Percentiles rank a stretch among this genome's conserved stretches.
Conservation (phyloP, 1,140 invertebrate genomes). For the Caenorhabditis latens region DNA sequence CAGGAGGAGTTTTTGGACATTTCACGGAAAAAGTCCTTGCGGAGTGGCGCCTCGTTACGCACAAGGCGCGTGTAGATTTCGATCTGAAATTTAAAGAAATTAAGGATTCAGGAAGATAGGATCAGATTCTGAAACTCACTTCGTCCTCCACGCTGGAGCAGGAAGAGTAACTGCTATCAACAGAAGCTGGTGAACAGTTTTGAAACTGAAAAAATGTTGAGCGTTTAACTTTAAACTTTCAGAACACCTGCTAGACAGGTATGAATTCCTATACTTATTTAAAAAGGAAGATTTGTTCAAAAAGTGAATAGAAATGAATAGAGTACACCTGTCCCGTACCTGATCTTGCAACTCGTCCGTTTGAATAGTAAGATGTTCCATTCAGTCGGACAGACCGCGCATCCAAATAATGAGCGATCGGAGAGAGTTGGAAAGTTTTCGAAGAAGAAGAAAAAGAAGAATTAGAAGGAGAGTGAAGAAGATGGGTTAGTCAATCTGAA, state of each 20-base stretch:
- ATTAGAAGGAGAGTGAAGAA: not conserved
- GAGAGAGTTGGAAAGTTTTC: not conserved
- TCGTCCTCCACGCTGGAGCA: conserved; percentile 52
- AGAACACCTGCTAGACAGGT: conserved; percentile 6
- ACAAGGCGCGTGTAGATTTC: conserved; percentile 52
- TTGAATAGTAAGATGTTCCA: conserved; percentile 53
- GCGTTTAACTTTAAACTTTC: not conserved
- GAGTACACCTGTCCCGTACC: conserved; percentile 32
- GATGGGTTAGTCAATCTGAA: conserved; percentile 37
- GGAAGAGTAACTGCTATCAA: conserved; percentile 46
- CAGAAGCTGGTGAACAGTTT: conserved; percentile 28
- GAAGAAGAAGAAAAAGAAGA: conserved; percentile 13
- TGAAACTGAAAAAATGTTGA: not conserved
- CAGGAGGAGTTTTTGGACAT: conserved; percentile 51
- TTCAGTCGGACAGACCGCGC: conserved; percentile 49
- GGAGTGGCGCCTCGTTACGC: conserved; percentile 46
- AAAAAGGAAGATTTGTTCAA: not conserved
- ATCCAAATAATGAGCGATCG: conserved; percentile 41
- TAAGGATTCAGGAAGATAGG: not conserved
- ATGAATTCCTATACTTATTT: not conserved
- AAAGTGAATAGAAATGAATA: not conserved
- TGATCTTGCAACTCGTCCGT: conserved; percentile 49
- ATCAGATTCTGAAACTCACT: not conserved
- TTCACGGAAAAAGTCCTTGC: conserved; percentile 42
- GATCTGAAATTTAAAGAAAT: not conserved